phyloP scores from a whole-genome alignment of 1,140 invertebrate species.

The Trichogramma pretiosum region DNA sequence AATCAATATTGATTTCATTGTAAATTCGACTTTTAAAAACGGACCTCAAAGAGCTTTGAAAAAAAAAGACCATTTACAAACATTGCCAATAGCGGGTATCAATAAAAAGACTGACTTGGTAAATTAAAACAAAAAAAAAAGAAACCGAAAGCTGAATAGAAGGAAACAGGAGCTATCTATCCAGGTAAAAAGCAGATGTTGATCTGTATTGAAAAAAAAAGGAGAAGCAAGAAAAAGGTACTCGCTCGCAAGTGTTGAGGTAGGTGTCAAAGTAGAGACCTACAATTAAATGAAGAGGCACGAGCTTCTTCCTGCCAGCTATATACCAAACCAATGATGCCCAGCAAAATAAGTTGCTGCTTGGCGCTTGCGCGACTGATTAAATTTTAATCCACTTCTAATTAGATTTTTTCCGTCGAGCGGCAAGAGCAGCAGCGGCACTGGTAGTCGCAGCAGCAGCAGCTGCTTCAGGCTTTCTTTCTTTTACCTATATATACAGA shows the following conservation, averaged over 20 bases:
- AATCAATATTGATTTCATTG: too few relatives aligned
- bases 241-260: not conserved
- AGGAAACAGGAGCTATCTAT: not conserved
- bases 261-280: conserved; percentile 11
- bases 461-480: not conserved
- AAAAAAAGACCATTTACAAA: too few relatives aligned
- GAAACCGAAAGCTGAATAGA: not conserved
- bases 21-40: too few relatives aligned
- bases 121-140: too few relatives aligned
- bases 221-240: conserved; percentile 2
- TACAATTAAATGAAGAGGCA: conserved; percentile 35
- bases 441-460: conserved; percentile 1
- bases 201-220: not conserved
- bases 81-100: too few relatives aligned
- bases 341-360: conserved; percentile 30
- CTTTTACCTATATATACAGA: not conserved
- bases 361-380: conserved; percentile 22
- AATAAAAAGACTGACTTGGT: too few relatives aligned
- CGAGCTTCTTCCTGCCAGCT: too few relatives aligned
- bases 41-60: too few relatives aligned
- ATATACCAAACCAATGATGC: conserved; percentile 28
- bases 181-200: too few relatives aligned
- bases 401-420: conserved; percentile 35
- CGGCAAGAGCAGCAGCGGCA: conserved; percentile 20
- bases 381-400: conserved; percentile 41